Conservation (phyloP, 1,140 invertebrate genomes). For the Pachypsylla venusta region DNA sequence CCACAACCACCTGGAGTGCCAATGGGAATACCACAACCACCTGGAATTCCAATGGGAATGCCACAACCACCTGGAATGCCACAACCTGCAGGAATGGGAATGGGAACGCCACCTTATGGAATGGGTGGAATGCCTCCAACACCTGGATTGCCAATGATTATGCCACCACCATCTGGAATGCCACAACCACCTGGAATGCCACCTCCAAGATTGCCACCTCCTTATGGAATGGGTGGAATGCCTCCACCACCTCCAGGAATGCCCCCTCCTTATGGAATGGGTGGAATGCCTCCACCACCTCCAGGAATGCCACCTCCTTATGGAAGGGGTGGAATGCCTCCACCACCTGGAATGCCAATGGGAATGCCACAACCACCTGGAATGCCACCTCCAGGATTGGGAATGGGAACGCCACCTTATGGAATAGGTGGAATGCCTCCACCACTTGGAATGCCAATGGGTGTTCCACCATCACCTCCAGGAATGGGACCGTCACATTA, state of each 20-base stretch:
- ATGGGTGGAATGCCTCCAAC: background rate
- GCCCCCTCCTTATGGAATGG: background rate
- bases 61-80: conserved; percentile 1
- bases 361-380: background rate
- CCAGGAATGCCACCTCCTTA: background rate
- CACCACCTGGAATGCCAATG: background rate
- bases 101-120: background rate
- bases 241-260: background rate
- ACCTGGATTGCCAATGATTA: background rate
- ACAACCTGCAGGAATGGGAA: background rate
- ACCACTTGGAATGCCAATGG: background rate
- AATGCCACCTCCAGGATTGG: too few relatives aligned
- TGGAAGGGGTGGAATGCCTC: background rate
- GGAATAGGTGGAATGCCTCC: too few relatives aligned
- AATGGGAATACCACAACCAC: background rate
- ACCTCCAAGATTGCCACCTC: conserved; percentile 1
- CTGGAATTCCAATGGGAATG: background rate
- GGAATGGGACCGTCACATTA: background rate
- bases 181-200: background rate
- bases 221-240: background rate
- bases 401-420: background rate
- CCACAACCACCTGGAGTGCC: background rate
- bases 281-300: background rate
- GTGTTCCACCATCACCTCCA: background rate
- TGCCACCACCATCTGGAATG: background rate